Evolutionary conservation across 2,888 invertebrate genomes (phyloP).

Genomic region (Microplitis manilae): DNA sequence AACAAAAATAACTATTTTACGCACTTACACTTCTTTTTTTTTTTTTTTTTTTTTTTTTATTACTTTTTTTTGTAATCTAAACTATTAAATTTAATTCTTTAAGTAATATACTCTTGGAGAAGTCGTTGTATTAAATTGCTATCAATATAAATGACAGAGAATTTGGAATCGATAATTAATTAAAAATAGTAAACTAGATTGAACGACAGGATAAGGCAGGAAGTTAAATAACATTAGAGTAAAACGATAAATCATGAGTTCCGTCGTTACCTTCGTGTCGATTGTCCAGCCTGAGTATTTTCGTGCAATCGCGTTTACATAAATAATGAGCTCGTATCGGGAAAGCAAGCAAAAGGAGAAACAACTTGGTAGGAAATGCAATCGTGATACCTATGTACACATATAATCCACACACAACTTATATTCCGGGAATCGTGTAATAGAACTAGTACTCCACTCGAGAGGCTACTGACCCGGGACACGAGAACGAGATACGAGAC

Average conservation of each 20-base stretch:
- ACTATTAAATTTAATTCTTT: too few species aligned
- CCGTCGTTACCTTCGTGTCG: slow-evolving; percentile 24
- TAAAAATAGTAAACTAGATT: not conserved
- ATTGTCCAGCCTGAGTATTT: slow-evolving; percentile 18
- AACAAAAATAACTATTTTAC: not conserved
- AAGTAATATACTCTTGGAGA: too few species aligned
- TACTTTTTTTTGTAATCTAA: too few species aligned
- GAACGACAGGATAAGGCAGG: not conserved
- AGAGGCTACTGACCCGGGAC: not conserved
- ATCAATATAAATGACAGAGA: too few species aligned
- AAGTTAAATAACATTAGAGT: not conserved
- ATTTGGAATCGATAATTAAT: too few species aligned
- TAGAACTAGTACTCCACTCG: not conserved
- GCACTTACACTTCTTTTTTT: too few species aligned
- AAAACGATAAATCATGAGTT: slow-evolving; percentile 21
- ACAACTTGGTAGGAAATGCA: not conserved
- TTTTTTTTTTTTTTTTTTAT: too few species aligned
- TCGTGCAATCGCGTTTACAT: slow-evolving; percentile 29
- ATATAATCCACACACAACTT: not conserved
- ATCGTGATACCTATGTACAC: not conserved
- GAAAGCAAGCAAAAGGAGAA: not conserved
- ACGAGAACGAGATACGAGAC: too few species aligned
- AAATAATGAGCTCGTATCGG: slow-evolving; percentile 16
- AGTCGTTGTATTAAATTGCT: too few species aligned
- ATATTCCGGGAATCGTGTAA: not conserved